Evolutionary conservation across 2,113 vertebrate genomes (phyloP).

Genomic region (Xiphias gladius): DNA sequence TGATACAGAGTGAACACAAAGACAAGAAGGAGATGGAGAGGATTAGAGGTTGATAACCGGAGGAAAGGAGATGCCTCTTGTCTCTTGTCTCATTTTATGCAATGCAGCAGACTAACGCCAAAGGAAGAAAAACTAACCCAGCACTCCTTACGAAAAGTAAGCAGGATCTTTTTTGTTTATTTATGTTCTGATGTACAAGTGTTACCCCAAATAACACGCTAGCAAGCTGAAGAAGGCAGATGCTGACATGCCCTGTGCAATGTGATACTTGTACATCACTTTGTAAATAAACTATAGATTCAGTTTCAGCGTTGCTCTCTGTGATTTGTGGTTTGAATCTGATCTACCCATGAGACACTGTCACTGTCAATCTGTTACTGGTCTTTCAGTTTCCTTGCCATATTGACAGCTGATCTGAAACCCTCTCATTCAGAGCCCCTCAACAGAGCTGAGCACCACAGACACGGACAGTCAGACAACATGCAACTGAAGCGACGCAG

Average conservation of each 20-base stretch:
- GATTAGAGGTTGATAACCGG: neutral
- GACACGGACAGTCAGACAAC: slow-evolving; percentile 47
- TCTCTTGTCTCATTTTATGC: neutral
- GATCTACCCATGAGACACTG: slow-evolving; percentile 40
- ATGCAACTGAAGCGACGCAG: slow-evolving; percentile 27
- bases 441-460: slow-evolving; percentile 44
- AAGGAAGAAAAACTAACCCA: neutral
- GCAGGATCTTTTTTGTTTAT: neutral
- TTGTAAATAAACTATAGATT: slow-evolving; percentile 38
- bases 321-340: slow-evolving; percentile 24
- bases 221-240: neutral
- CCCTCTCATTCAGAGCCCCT: slow-evolving; percentile 48
- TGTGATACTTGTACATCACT: slow-evolving; percentile 14
- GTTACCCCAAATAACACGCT: neutral
- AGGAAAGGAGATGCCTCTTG: neutral
- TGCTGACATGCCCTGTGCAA: neutral
- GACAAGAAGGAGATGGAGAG: neutral
- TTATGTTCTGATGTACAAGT: neutral
- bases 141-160: neutral
- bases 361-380: slow-evolving; percentile 55
- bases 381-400: slow-evolving; percentile 36
- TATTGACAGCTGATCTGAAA: slow-evolving; percentile 69
- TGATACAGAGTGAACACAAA: slow-evolving; percentile 15
- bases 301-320: slow-evolving; percentile 2
- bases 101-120: neutral